phyloP scores from a whole-genome alignment of 2,888 invertebrate genomes.

The Chrysina gloriosa region DNA sequence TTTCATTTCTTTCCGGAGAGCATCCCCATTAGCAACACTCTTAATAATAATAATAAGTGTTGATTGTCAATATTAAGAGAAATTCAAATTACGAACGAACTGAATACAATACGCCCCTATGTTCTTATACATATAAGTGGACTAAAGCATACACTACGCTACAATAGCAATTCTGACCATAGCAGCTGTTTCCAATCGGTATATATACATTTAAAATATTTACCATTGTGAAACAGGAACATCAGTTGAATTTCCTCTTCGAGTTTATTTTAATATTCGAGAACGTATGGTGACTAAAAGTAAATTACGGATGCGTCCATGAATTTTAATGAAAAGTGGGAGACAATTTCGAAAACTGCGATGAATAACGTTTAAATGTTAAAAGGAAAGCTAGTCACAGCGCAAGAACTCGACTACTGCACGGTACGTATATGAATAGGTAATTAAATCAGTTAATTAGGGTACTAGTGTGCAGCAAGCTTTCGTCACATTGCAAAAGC shows the following conservation, averaged over 20 bases:
- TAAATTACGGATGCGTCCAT: conserved; percentile 1
- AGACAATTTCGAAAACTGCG: conserved; percentile 25
- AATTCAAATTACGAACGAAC: too few relatives aligned
- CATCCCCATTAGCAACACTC: too few relatives aligned
- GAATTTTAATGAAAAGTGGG: conserved; percentile 28
- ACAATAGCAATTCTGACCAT: too few relatives aligned
- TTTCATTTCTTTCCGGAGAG: too few relatives aligned
- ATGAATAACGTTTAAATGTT: conserved; percentile 36
- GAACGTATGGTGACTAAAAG: not conserved
- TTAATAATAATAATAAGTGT: too few relatives aligned
- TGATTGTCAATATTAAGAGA: too few relatives aligned
- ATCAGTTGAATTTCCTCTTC: not conserved
- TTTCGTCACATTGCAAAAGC: conserved; percentile 16
- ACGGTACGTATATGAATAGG: conserved; percentile 24
- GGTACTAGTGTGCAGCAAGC: conserved; percentile 20
- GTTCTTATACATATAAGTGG: too few relatives aligned
- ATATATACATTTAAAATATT: too few relatives aligned
- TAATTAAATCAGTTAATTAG: conserved; percentile 37
- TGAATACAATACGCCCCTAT: too few relatives aligned
- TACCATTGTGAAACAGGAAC: too few relatives aligned
- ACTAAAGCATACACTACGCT: too few relatives aligned
- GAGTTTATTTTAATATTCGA: not conserved
- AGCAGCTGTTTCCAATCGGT: too few relatives aligned
- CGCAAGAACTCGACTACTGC: not conserved
- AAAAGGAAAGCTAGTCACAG: not conserved